Conservation (phyloP, 2,888 invertebrate genomes). For the Phorcus lineatus region DNA sequence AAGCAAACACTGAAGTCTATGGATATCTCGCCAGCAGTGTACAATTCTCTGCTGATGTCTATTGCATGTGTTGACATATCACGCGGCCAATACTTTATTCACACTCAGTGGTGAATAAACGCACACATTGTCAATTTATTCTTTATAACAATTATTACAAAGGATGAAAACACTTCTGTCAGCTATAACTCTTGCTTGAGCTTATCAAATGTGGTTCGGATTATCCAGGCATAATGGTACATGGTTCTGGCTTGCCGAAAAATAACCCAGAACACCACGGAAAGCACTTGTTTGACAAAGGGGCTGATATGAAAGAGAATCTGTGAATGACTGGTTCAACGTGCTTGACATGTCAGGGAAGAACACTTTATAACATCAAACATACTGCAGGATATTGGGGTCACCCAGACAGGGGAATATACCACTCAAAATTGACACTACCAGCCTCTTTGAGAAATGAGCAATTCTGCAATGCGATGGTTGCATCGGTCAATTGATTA, state of each 20-base stretch:
- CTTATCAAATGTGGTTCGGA: neutral
- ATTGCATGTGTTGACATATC: too few relatives aligned
- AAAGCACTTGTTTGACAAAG: conserved; percentile 1
- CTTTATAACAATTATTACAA: too few relatives aligned
- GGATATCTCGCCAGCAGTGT: too few relatives aligned
- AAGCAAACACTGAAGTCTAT: too few relatives aligned
- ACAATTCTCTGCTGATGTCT: too few relatives aligned
- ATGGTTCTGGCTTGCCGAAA: neutral
- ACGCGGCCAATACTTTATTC: too few relatives aligned
- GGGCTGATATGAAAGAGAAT: neutral
- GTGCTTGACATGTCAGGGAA: neutral
- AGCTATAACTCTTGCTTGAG: neutral
- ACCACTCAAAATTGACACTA: conserved; percentile 7
- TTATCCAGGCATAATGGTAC: neutral
- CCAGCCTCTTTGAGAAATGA: neutral
- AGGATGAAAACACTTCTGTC: too few relatives aligned
- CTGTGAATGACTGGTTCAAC: neutral
- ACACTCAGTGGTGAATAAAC: too few relatives aligned
- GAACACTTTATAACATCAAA: neutral
- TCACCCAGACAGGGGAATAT: neutral
- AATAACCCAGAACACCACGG: neutral
- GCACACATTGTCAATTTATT: too few relatives aligned
- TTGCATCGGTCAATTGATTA: conserved; percentile 6
- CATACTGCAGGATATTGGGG: neutral
- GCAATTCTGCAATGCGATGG: neutral